These are phyloP conservation scores for Drosophila pegasa DNA, from an alignment of 2,888 invertebrate genomes.

Conservation along the genomic window DNA sequence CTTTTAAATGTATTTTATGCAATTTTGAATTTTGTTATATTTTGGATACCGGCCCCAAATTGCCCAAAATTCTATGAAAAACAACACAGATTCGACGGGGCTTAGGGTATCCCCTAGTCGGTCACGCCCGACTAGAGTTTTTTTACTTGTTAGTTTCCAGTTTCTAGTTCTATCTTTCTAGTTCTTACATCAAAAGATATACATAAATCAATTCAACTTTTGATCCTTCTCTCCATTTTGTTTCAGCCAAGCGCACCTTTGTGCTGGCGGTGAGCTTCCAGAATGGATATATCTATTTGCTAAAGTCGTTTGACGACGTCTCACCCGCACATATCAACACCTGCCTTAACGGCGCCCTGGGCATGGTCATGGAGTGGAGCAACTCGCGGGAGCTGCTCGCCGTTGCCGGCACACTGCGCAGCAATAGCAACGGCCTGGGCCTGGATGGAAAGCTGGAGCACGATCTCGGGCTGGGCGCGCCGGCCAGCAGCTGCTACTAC, in stretches of 20 bases:
- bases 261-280: constrained; percentile 95
- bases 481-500: constrained; percentile 85
- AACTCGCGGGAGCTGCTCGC: constrained; percentile 96
- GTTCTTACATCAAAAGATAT: too few species aligned
- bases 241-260: constrained; percentile 88
- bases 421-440: constrained; percentile 33
- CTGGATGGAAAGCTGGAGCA: constrained; percentile 69
- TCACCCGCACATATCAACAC: constrained; percentile 95
- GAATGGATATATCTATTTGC: constrained; percentile 94
- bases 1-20: too few species aligned
- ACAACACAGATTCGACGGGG: too few species aligned
- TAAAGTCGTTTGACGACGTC: constrained; percentile 97
- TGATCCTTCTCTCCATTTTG: too few species aligned
- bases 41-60: too few species aligned
- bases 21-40: too few species aligned
- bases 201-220: too few species aligned
- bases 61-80: too few species aligned
- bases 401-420: constrained; percentile 91
- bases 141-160: neutral
- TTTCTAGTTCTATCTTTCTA: neutral
- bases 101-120: too few species aligned
- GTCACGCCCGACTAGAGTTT: too few species aligned
- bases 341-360: constrained; percentile 89
- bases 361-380: constrained; percentile 97
- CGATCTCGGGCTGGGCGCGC: constrained; percentile 83